These are phyloP conservation scores for Pseudomyrmex sp. DNA, from an alignment of 1,140 invertebrate genomes.

Conservation along the genomic window DNA sequence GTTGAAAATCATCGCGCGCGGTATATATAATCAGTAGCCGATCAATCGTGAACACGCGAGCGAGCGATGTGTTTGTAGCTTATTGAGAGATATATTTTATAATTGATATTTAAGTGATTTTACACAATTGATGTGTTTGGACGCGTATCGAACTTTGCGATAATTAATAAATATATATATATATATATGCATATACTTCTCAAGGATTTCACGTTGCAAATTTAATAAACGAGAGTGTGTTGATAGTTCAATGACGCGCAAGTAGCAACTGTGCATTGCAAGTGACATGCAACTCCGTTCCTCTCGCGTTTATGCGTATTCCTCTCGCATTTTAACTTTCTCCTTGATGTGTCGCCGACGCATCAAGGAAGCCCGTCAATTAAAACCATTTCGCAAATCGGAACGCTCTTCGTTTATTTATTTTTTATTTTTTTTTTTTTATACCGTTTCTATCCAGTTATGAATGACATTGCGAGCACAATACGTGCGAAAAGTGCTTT, in stretches of 20 bases:
- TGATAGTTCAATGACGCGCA: constrained; percentile 21
- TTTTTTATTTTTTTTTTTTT: constrained; percentile 11
- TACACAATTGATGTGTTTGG: too few relatives aligned
- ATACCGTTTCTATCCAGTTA: background rate
- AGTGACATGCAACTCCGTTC: background rate
- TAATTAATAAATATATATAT: background rate
- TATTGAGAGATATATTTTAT: too few relatives aligned
- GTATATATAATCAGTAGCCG: too few relatives aligned
- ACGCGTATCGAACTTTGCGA: too few relatives aligned
- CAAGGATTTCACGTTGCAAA: background rate
- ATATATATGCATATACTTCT: background rate
- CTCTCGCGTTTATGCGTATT: background rate
- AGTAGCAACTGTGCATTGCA: constrained; percentile 11
- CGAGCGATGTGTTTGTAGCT: too few relatives aligned
- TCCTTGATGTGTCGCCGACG: background rate
- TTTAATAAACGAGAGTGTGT: background rate
- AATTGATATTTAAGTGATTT: too few relatives aligned
- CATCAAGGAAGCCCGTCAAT: background rate
- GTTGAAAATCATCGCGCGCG: background rate
- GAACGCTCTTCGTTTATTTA: background rate
- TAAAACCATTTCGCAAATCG: constrained; percentile 29
- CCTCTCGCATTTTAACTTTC: background rate
- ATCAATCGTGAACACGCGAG: too few relatives aligned
- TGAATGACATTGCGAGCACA: background rate
- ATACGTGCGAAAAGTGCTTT: background rate